Evolutionary conservation across 2,888 invertebrate genomes (phyloP).

Genomic region (Tridacna crocea): DNA sequence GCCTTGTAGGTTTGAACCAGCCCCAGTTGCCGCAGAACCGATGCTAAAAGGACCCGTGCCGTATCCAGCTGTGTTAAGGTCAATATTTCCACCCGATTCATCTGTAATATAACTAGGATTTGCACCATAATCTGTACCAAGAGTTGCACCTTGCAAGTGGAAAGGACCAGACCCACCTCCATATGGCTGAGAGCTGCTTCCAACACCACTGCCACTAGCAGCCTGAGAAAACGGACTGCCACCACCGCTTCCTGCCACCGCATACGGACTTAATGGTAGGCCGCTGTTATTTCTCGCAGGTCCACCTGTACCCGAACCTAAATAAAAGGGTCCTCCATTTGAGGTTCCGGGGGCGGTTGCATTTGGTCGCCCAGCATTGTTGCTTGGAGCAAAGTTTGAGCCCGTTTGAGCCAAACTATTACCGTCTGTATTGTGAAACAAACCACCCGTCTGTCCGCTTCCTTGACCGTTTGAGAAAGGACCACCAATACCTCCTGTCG

Average conservation of each 20-base stretch:
- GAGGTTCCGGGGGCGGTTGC: constrained; percentile 53
- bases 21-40: constrained; percentile 8
- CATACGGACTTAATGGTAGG: constrained; percentile 49
- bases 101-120: constrained; percentile 37
- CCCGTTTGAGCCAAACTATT: constrained; percentile 34
- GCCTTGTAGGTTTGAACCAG: not conserved
- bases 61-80: constrained; percentile 34
- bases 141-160: not conserved
- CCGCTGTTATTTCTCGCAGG: constrained; percentile 38
- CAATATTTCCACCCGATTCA: constrained; percentile 50
- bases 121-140: constrained; percentile 26
- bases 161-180: constrained; percentile 8
- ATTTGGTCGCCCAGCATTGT: constrained; percentile 25
- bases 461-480: constrained; percentile 50
- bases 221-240: constrained; percentile 41
- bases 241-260: constrained; percentile 26
- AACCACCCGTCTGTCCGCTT: constrained; percentile 42
- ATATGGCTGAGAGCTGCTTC: not conserved
- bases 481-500: constrained; percentile 40
- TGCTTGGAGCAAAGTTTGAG: constrained; percentile 14
- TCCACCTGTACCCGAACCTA: constrained; percentile 37
- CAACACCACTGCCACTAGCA: not conserved
- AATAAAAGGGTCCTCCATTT: constrained; percentile 55
- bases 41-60: constrained; percentile 33
- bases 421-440: constrained; percentile 35